phyloP scores from a whole-genome alignment of 2,888 invertebrate species.

The Pecten maximus region DNA sequence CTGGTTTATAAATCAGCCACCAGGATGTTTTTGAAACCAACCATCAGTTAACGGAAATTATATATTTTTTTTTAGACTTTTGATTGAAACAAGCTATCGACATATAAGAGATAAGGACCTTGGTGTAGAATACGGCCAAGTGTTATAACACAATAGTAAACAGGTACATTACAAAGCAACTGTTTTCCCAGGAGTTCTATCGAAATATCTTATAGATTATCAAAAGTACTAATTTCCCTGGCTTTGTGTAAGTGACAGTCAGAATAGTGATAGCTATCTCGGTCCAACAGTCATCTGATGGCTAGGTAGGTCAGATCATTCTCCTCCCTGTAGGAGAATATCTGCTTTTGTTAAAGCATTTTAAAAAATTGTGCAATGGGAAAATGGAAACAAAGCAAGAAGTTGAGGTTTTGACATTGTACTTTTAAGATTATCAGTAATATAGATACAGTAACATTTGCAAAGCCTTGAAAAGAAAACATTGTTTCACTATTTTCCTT shows the following conservation, averaged over 20 bases:
- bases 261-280: not conserved
- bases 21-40: not conserved
- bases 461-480: not conserved
- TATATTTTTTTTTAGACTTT: not conserved
- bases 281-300: not conserved
- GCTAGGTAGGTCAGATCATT: not conserved
- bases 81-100: not conserved
- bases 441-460: not conserved
- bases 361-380: not conserved
- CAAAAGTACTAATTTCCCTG: not conserved
- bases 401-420: not conserved
- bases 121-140: not conserved
- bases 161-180: not conserved
- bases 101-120: not conserved
- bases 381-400: not conserved
- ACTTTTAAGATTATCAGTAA: not conserved
- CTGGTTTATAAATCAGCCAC: not conserved
- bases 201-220: not conserved
- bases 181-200: not conserved
- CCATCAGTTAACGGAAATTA: not conserved
- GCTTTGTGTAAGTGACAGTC: not conserved
- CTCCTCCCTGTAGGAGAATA: not conserved
- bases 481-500: conserved; percentile 10
- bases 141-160: not conserved
- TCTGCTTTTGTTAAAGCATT: not conserved